Evolutionary conservation across 2,797 vertebrate genomes (phyloP).

Genomic region (Halcyon smyrnensis): DNA sequence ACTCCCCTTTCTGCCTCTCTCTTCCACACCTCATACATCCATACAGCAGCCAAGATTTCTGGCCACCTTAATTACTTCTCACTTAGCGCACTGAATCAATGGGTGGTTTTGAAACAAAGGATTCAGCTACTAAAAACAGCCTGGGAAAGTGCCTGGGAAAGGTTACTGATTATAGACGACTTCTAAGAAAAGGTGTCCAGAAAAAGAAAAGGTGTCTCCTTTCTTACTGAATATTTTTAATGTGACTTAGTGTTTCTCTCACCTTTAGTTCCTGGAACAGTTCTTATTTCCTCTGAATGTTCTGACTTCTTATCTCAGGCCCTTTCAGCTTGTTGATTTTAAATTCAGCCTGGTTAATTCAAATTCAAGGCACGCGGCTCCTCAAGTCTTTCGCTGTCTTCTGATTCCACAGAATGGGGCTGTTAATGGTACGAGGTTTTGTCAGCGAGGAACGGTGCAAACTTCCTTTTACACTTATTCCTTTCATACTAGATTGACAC

Average conservation of each 20-base stretch:
- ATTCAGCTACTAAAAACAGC: constrained; percentile 55
- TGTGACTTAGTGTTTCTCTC: constrained; percentile 51
- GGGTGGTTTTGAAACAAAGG: constrained; percentile 68
- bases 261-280: constrained; percentile 61
- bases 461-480: not conserved
- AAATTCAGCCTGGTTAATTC: constrained; percentile 55
- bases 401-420: not conserved
- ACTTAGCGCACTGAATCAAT: constrained; percentile 56
- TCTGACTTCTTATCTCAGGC: constrained; percentile 57
- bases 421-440: constrained; percentile 1
- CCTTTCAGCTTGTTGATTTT: constrained; percentile 60
- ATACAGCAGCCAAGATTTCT: constrained; percentile 7
- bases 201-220: constrained; percentile 37
- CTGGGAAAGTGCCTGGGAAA: constrained; percentile 40
- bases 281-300: constrained; percentile 60
- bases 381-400: constrained; percentile 8
- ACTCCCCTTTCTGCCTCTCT: not conserved
- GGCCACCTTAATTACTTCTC: constrained; percentile 49
- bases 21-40: not conserved
- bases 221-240: constrained; percentile 49
- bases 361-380: constrained; percentile 29
- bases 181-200: constrained; percentile 41
- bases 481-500: not conserved
- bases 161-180: constrained; percentile 36
- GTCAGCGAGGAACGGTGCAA: not conserved